Percentiles rank a stretch among this genome's conserved stretches.
phyloP scores from a whole-genome alignment of 2,888 invertebrate genomes.

The Harpagoxenus sublaevis region DNA sequence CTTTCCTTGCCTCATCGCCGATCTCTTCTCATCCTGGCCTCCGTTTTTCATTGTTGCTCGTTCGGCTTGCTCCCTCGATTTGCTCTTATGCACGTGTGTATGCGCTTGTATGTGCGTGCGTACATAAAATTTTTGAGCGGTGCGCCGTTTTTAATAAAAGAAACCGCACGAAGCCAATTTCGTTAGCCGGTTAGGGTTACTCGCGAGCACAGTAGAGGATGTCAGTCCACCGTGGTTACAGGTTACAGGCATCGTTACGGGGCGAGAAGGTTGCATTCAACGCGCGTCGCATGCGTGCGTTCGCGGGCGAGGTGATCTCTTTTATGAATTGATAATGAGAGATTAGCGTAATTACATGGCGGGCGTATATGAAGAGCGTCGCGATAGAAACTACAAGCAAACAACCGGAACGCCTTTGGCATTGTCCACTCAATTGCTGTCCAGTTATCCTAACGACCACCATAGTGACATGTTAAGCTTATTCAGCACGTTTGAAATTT shows the following conservation, averaged over 20 bases:
- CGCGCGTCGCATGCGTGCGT: conserved; percentile 41
- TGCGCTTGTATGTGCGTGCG: conserved; percentile 38
- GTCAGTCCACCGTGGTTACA: conserved; percentile 31
- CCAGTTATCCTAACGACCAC: conserved; percentile 30
- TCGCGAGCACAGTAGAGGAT: conserved; percentile 28
- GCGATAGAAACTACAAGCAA: conserved; percentile 41
- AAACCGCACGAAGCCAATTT: conserved; percentile 73
- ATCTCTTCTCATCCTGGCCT: conserved; percentile 33
- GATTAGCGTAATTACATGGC: conserved; percentile 46
- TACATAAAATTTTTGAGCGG: conserved; percentile 63
- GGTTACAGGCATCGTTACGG: neutral
- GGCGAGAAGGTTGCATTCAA: conserved; percentile 36
- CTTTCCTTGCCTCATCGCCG: conserved; percentile 48
- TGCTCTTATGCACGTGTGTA: conserved; percentile 24
- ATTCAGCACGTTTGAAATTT: conserved; percentile 40
- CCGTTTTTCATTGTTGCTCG: conserved; percentile 62
- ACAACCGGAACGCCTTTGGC: conserved; percentile 47
- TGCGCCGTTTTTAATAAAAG: conserved; percentile 71
- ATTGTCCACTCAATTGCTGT: conserved; percentile 28
- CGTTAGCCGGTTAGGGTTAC: conserved; percentile 39
- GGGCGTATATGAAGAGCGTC: neutral
- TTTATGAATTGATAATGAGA: conserved; percentile 45
- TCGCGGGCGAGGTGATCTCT: neutral
- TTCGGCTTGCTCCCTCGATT: conserved; percentile 48
- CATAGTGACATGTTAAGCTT: conserved; percentile 15